phyloP scores from a whole-genome alignment of 2,113 vertebrate genomes.

The Odobenus rosmarus region DNA sequence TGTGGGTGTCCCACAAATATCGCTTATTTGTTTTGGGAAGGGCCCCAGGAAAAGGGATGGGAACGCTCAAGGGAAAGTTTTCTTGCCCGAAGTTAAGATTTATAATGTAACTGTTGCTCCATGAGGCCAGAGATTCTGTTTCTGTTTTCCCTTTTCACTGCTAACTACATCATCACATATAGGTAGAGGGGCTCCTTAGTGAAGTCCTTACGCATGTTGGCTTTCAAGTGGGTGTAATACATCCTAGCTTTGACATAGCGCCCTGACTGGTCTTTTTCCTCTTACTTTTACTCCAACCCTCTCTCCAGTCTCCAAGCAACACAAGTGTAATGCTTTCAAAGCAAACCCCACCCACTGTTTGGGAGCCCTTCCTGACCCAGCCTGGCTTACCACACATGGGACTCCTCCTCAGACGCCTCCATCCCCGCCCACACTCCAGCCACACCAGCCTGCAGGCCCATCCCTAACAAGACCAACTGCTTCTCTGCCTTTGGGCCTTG shows the following conservation, averaged over 20 bases:
- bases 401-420: not conserved
- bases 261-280: not conserved
- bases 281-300: not conserved
- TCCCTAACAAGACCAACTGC: not conserved
- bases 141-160: not conserved
- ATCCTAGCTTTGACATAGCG: not conserved
- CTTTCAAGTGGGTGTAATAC: not conserved
- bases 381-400: rapidly evolving
- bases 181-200: not conserved
- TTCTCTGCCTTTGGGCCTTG: not conserved
- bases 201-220: not conserved
- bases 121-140: not conserved
- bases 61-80: not conserved
- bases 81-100: not conserved
- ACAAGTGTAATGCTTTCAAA: not conserved
- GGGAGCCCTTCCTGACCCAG: not conserved
- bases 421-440: not conserved
- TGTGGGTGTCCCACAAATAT: not conserved
- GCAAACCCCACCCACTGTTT: not conserved
- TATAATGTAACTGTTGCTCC: not conserved
- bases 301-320: not conserved
- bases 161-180: not conserved
- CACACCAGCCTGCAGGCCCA: not conserved
- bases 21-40: not conserved
- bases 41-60: not conserved